Evolutionary conservation across 2,113 vertebrate species (phyloP), one percentile per base, ranked within the genome.

Genomic region (Pluvialis apricaria): DNA sequence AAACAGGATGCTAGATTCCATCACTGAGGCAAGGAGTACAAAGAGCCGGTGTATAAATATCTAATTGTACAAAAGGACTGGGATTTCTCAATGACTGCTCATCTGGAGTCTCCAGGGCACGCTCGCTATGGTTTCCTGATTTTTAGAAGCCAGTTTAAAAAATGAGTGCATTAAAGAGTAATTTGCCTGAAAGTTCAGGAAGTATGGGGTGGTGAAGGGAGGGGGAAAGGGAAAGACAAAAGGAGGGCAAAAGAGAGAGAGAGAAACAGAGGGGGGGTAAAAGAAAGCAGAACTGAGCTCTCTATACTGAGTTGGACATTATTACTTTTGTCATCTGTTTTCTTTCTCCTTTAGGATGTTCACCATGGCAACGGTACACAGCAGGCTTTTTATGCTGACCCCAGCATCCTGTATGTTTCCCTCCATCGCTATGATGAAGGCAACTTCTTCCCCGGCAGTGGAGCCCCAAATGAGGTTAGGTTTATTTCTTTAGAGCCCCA

Each of bases 31-130:
- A 98, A 98, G 94, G 98, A 98, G 98, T 98, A 99, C 98, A 98
- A 99, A 99, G 98, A 98, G 97, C 98, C 97, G 98, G 98, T 99
- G 98, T 99, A 98, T 98, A 99, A 99, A 99, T 99, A 99, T 99
- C 98, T 99, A 97, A 98, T 98, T 97, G 98, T 98, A 98, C 98
- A 98, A 98, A 99, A 98, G 98, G 98, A 98, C 99, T 99, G 99
- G 98, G 98, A 98, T 99, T 98, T 98, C 98, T 99, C 99, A 99
- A 82, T 98, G 98, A 98, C 98, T 98, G 98, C 98, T 99, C 98
- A 98, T 98, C 98, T 98, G 97, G 97, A 97, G 98, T 99, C 99
- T 99, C 98, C 97, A 98, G 98, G 99, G 98, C 98, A 98, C 44
- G 96, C 98, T 98, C 98, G 94, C 98, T 98, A 98, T 98, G 97